A percentile compares a stretch with the other conserved stretches of the same genome.
These are phyloP conservation scores for Lepidurus arcticus DNA, from an alignment of 1,140 invertebrate species.

Conservation along the genomic window DNA sequence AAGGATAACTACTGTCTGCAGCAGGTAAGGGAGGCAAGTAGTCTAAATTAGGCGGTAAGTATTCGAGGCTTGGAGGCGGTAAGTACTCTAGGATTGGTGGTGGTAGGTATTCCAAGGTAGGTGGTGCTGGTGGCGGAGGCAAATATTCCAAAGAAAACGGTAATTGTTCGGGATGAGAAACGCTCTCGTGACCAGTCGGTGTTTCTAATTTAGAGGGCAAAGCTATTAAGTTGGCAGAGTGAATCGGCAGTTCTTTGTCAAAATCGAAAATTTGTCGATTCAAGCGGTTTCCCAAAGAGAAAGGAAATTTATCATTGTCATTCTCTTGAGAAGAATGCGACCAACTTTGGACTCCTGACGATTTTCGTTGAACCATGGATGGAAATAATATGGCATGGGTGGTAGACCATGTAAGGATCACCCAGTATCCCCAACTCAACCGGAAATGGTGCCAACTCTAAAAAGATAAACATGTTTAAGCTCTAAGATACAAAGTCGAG, in stretches of 20 bases:
- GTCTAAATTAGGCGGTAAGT: not conserved
- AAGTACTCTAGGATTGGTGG: conserved; percentile 7
- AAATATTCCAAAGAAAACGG: not conserved
- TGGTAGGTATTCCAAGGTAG: not conserved
- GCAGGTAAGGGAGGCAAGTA: not conserved
- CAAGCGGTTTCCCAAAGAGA: not conserved
- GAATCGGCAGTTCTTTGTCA: conserved; percentile 5
- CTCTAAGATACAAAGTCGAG: too few species aligned
- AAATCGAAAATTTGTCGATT: not conserved
- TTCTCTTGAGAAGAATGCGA: not conserved
- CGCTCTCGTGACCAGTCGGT: not conserved
- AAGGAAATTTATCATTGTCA: not conserved
- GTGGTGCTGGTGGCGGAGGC: not conserved
- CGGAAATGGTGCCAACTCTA: not conserved
- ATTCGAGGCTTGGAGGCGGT: not conserved
- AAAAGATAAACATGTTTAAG: not conserved
- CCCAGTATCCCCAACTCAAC: not conserved
- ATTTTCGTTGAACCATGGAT: not conserved
- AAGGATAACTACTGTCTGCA: not conserved
- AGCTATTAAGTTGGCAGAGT: not conserved
- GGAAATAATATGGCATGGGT: not conserved
- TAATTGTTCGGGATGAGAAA: not conserved
- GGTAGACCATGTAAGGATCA: not conserved
- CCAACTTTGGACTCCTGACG: not conserved
- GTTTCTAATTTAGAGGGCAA: not conserved